These are phyloP conservation scores for Philotrypesis tridentata DNA, from an alignment of 1,140 invertebrate species.

Conservation along the genomic window DNA sequence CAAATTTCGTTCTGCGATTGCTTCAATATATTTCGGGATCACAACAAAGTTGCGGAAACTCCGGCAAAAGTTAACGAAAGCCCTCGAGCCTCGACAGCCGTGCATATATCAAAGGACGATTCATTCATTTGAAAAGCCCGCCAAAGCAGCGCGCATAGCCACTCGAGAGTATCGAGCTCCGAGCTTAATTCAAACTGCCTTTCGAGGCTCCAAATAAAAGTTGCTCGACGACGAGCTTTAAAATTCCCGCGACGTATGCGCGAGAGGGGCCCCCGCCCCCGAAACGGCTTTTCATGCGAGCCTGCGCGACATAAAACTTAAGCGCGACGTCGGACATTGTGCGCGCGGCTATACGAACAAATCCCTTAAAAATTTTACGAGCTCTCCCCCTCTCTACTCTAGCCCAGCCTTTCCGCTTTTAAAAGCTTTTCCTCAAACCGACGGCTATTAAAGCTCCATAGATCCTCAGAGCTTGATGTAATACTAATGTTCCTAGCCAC, in stretches of 20 bases:
- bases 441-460: slow-evolving; percentile 58
- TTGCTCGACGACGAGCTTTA: slow-evolving; percentile 44
- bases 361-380: slow-evolving; percentile 70
- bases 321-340: slow-evolving; percentile 39
- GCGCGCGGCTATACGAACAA: slow-evolving; percentile 53
- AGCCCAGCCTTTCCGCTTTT: slow-evolving; percentile 60
- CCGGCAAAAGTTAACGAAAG: too few relatives aligned
- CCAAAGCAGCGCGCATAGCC: not conserved
- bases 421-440: slow-evolving; percentile 65
- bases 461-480: slow-evolving; percentile 52
- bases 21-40: too few relatives aligned
- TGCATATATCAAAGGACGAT: not conserved
- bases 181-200: slow-evolving; percentile 11
- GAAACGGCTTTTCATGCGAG: slow-evolving; percentile 47
- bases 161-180: not conserved
- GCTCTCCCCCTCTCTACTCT: slow-evolving; percentile 45
- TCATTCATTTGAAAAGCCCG: not conserved
- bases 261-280: slow-evolving; percentile 54
- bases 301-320: slow-evolving; percentile 58
- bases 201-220: slow-evolving; percentile 51
- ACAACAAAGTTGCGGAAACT: too few relatives aligned
- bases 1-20: too few relatives aligned
- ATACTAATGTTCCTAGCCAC: slow-evolving; percentile 62
- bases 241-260: slow-evolving; percentile 57
- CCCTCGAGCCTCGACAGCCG: too few relatives aligned